These are phyloP conservation scores for Gryllus bimaculatus DNA, from an alignment of 1,140 invertebrate species.

Conservation along the genomic window DNA sequence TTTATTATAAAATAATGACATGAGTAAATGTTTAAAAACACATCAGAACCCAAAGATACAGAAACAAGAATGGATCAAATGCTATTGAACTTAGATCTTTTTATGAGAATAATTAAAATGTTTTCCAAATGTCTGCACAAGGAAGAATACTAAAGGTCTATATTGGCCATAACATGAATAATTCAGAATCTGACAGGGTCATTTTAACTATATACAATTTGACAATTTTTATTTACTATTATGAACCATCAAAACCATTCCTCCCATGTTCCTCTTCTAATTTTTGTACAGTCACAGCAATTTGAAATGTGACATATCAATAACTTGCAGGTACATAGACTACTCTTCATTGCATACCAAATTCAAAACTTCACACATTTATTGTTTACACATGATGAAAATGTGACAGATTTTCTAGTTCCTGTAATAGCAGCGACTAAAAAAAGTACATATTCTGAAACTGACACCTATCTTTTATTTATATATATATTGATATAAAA, in stretches of 20 bases:
- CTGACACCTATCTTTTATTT: not conserved
- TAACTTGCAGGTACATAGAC: constrained; percentile 4
- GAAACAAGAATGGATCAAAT: not conserved
- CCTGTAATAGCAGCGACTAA: not conserved
- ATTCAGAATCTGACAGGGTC: not conserved
- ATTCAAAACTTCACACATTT: not conserved
- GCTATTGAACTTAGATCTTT: not conserved
- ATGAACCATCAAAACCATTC: not conserved
- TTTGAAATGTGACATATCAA: not conserved
- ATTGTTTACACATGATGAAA: not conserved
- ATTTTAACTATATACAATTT: not conserved
- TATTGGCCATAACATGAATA: not conserved
- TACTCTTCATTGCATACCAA: not conserved
- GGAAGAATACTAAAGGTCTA: not conserved
- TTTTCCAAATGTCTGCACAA: not conserved
- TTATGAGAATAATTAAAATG: not conserved
- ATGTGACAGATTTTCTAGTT: not conserved
- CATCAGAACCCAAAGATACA: too few relatives aligned
- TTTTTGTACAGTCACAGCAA: not conserved
- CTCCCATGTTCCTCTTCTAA: not conserved
- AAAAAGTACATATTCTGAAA: constrained; percentile 2
- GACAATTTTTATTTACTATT: not conserved
- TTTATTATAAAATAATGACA: too few relatives aligned
- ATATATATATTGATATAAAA: constrained; percentile 6
- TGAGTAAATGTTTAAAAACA: too few relatives aligned